These are phyloP conservation scores for Corbicula japonica DNA, from an alignment of 2,888 invertebrate genomes.

Conservation along the genomic window DNA sequence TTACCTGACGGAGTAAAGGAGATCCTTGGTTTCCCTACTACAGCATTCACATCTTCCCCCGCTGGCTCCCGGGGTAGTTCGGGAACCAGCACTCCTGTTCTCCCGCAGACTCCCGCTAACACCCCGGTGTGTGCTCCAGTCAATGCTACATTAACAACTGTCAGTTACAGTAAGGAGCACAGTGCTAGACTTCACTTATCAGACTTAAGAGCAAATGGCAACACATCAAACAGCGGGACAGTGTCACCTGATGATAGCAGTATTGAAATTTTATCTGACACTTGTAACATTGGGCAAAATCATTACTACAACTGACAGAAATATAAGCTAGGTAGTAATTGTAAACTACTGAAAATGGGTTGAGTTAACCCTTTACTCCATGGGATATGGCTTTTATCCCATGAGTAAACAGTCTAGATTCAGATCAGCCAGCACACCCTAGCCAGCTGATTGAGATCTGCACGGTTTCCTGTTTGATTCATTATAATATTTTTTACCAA, in stretches of 20 bases:
- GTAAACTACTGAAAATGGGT: no score
- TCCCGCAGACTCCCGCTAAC: slow-evolving; percentile 58
- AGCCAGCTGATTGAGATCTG: no score
- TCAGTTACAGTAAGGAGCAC: slow-evolving; percentile 43
- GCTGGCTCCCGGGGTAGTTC: slow-evolving; percentile 67
- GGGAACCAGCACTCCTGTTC: slow-evolving; percentile 66
- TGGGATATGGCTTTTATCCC: no score
- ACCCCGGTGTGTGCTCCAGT: slow-evolving; percentile 28
- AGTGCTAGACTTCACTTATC: slow-evolving; percentile 69
- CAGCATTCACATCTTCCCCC: slow-evolving; percentile 55
- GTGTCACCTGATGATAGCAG: slow-evolving; percentile 82
- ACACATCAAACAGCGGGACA: slow-evolving; percentile 68
- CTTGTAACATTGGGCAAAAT: slow-evolving; percentile 65
- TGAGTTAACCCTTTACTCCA: no score
- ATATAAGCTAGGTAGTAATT: neutral
- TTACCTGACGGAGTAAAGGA: slow-evolving; percentile 81
- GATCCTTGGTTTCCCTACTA: slow-evolving; percentile 78
- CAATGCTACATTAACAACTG: slow-evolving; percentile 17
- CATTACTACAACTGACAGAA: slow-evolving; percentile 69
- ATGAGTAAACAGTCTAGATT: no score
- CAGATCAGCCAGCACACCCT: no score
- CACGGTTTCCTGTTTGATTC: no score
- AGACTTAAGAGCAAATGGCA: slow-evolving; percentile 63
- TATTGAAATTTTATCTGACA: slow-evolving; percentile 82
- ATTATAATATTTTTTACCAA: no score